Base-by-base conservation (phyloP, 92 coral and sea anemone species). In the Parazoanthus darwini region DNA sequence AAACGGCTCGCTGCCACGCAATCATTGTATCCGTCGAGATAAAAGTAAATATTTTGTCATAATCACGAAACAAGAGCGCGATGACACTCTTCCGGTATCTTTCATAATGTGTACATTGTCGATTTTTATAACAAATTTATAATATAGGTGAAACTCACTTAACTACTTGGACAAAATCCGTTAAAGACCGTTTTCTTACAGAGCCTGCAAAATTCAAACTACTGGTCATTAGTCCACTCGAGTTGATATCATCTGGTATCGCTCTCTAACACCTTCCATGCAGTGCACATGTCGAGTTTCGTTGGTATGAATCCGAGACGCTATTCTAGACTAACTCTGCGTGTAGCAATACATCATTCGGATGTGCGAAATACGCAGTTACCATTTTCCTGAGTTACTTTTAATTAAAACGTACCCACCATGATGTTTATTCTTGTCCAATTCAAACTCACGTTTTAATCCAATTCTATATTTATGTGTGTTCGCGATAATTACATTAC, bases 21-120 rank as follows among this genome's bases (percentile, higher is more conserved):
- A 44, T 50, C n/a, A 71, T 84, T 84, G 87, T 71, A 14, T 36
- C 68, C 39, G 33, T 71, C 35, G 87, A 82, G 44, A 14, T 36
- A 22, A n/a, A 44, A 58, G 79, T 84, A 84, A 84, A 84, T 70
- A 84, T 84, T 84, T 43, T 84, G 87, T 20, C 54, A 44, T 42
- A 46, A 67, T 71, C 54, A 66, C 68, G 56, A 13, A 43, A 18
- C 56, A 44, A 82, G 11, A 80, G 54, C 86, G 37, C 39, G 36
- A 58, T 67, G 20, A 6, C 75, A 20, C 35, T 58, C 25, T 63
- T 82, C 36, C 22, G 73, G 22, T 37, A 29, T 63, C 29, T 29
- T 38, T 23, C 20, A 10, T 18, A 35, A 20, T 38, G 8, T 13
- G 23, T 81, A n/a, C 68, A 7, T 15, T 70, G 22, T 71, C n/a